Evolutionary conservation across 2,113 vertebrate species (phyloP).

Genomic region (Odocoileus hemionus): DNA sequence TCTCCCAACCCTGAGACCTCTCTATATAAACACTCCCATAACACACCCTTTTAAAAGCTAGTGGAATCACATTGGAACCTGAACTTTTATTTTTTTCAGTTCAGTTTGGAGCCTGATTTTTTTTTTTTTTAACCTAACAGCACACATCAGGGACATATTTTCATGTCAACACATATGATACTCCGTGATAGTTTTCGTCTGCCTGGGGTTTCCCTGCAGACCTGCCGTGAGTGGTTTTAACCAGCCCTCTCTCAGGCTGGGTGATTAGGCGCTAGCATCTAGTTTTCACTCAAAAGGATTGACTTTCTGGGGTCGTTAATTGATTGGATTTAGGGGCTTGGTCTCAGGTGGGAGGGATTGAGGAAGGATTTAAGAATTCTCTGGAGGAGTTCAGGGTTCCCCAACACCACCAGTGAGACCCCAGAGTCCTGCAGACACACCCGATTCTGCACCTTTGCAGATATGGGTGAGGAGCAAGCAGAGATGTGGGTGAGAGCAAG

Average conservation of each 20-base stretch:
- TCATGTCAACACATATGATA: background rate
- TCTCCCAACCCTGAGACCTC: background rate
- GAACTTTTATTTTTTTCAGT: background rate
- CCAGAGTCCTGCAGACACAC: accelerated
- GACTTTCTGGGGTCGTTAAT: background rate
- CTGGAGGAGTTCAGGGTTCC: background rate
- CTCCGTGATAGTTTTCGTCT: background rate
- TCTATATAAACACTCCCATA: background rate
- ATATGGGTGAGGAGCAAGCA: background rate
- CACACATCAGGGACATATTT: background rate
- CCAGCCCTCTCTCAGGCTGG: background rate
- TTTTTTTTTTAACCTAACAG: background rate
- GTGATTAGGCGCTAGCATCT: background rate
- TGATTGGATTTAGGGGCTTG: background rate
- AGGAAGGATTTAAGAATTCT: background rate
- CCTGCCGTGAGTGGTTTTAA: background rate
- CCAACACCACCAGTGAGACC: background rate
- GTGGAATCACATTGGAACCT: background rate
- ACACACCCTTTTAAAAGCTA: background rate
- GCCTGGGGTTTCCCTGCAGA: background rate
- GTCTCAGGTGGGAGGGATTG: background rate
- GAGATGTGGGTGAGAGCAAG: too few relatives aligned
- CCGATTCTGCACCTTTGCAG: accelerated
- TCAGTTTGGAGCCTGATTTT: background rate
- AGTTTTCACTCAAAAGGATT: background rate